phyloP scores from a whole-genome alignment of 92 coral and sea anemone species.

The Ricordea florida region DNA sequence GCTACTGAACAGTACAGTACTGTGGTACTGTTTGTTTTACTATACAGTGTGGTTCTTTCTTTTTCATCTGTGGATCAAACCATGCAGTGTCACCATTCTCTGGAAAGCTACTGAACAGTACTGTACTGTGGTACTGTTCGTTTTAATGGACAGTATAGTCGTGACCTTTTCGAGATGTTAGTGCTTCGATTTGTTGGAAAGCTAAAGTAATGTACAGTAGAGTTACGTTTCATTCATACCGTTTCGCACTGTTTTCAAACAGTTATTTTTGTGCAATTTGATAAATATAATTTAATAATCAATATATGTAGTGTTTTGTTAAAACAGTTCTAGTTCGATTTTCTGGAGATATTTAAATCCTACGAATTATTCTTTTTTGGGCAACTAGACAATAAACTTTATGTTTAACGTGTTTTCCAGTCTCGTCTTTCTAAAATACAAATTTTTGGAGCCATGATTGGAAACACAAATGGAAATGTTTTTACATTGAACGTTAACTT shows the following conservation, averaged over 20 bases:
- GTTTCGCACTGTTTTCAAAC: background rate
- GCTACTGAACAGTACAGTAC: no score
- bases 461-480: slow-evolving; percentile 59
- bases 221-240: background rate
- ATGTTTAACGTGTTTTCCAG: background rate
- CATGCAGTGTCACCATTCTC: no score
- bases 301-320: background rate
- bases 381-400: background rate
- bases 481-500: slow-evolving; percentile 44
- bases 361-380: no score
- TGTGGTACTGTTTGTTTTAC: no score
- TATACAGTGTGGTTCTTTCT: no score
- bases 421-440: slow-evolving; percentile 75
- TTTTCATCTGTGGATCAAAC: no score
- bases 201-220: background rate
- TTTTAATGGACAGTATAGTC: no score
- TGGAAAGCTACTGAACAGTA: no score
- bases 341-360: background rate
- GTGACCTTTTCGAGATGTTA: no score
- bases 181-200: no score
- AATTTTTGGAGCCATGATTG: slow-evolving; percentile 56
- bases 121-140: no score
- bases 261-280: background rate
- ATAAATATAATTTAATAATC: background rate
- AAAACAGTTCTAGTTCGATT: background rate